Conservation (phyloP, 2,888 invertebrate genomes). For the Stenichneumon culpator region DNA sequence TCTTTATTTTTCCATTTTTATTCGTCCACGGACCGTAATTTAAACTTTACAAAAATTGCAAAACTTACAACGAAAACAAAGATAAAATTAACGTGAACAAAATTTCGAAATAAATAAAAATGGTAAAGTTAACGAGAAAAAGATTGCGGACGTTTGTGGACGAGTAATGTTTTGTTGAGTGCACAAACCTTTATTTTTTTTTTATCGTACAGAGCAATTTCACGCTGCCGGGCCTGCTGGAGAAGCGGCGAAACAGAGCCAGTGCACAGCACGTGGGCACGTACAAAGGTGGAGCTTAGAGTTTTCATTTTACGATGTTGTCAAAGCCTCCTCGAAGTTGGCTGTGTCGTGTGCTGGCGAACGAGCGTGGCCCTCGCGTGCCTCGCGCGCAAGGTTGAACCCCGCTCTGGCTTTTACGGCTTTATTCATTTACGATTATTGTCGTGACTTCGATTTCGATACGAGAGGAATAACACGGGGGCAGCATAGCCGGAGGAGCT, state of each 20-base stretch:
- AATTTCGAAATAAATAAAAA: no score
- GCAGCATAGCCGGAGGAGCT: not conserved
- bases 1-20: no score
- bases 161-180: not conserved
- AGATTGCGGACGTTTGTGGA: no score
- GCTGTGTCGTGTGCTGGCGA: conserved; percentile 23
- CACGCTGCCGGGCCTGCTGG: not conserved
- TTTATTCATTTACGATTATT: conserved; percentile 80
- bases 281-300: conserved; percentile 7
- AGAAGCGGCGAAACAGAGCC: not conserved
- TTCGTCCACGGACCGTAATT: no score
- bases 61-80: no score
- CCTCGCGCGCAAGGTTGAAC: conserved; percentile 49
- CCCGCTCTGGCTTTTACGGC: conserved; percentile 62
- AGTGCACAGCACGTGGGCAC: conserved; percentile 21
- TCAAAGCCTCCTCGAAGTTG: conserved; percentile 22
- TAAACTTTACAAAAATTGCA: no score
- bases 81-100: no score
- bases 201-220: not conserved
- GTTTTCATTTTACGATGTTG: conserved; percentile 46
- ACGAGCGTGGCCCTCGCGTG: conserved; percentile 72
- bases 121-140: no score
- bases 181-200: not conserved
- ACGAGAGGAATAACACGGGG: not conserved
- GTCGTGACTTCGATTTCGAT: conserved; percentile 65